Conservation (phyloP, 1,140 invertebrate genomes). For the Asbolus verrucosus region DNA sequence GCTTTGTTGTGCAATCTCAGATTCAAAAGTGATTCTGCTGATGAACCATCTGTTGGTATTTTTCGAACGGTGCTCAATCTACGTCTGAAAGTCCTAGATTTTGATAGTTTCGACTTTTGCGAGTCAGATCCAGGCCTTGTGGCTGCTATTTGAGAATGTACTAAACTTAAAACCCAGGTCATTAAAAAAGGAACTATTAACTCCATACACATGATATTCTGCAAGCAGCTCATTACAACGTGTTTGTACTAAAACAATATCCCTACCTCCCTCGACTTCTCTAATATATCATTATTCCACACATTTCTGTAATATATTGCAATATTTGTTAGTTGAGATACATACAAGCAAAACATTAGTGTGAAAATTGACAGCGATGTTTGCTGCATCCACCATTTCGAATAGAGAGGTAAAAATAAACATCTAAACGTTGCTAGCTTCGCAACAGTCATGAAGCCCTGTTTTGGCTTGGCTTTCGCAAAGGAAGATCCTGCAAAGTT, state of each 20-base stretch:
- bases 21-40: slow-evolving; percentile 9
- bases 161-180: slow-evolving; percentile 84
- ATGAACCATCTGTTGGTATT: slow-evolving; percentile 18
- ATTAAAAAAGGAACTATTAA: slow-evolving; percentile 83
- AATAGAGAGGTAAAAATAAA: slow-evolving; percentile 84
- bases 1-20: slow-evolving; percentile 13
- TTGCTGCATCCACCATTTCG: slow-evolving; percentile 90
- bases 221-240: no score
- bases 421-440: slow-evolving; percentile 83
- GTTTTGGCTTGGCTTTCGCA: slow-evolving; percentile 92
- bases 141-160: slow-evolving; percentile 92
- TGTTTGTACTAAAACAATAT: not conserved
- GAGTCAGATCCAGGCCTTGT: slow-evolving; percentile 70
- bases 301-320: slow-evolving; percentile 67
- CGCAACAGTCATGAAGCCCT: slow-evolving; percentile 85
- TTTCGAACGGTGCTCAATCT: slow-evolving; percentile 37
- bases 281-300: slow-evolving; percentile 4
- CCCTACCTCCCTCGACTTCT: slow-evolving; percentile 53
- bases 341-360: slow-evolving; percentile 65
- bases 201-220: slow-evolving; percentile 72
- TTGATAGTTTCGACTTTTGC: slow-evolving; percentile 13
- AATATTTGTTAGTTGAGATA: slow-evolving; percentile 66
- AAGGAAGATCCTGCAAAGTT: slow-evolving; percentile 85
- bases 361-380: slow-evolving; percentile 81
- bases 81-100: slow-evolving; percentile 43